Conservation (phyloP, 2,797 vertebrate genomes). For the Sebastes matsubarae region DNA sequence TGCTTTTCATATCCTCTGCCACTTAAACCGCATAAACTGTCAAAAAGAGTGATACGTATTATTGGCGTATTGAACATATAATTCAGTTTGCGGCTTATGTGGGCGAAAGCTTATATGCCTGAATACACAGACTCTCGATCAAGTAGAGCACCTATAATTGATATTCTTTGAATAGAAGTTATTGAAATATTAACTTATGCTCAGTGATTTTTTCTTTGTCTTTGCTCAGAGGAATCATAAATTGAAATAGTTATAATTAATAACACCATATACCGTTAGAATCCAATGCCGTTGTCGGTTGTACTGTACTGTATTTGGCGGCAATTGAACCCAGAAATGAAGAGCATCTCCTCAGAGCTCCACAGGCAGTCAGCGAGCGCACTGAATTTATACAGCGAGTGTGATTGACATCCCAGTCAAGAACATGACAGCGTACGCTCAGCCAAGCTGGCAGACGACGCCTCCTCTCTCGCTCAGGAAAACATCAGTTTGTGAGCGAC, state of each 20-base stretch:
- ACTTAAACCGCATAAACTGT: conserved; percentile 77
- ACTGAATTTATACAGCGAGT: conserved; percentile 24
- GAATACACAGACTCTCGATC: conserved; percentile 57
- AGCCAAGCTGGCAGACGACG: conserved; percentile 51
- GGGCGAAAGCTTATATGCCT: conserved; percentile 56
- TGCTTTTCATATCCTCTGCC: conserved; percentile 75
- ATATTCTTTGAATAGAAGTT: conserved; percentile 55
- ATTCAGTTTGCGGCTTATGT: conserved; percentile 72
- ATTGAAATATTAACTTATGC: conserved; percentile 37
- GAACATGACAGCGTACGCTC: conserved; percentile 66
- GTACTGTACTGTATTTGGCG: conserved; percentile 25
- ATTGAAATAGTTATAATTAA: conserved; percentile 33
- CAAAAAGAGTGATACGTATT: conserved; percentile 74
- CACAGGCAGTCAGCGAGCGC: conserved; percentile 30
- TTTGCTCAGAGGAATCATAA: conserved; percentile 1
- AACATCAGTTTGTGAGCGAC: conserved; percentile 67
- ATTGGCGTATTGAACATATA: conserved; percentile 72
- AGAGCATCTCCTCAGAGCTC: conserved; percentile 35
- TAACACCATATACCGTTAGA: background rate
- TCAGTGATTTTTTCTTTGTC: conserved; percentile 14
- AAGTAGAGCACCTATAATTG: conserved; percentile 61
- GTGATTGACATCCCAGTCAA: conserved; percentile 68
- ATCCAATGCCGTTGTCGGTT: background rate
- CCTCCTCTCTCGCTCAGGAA: conserved; percentile 56
- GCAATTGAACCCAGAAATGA: conserved; percentile 11